phyloP scores from a whole-genome alignment of 64 coral and sea anemone species.

The Orbicella faveolata region DNA sequence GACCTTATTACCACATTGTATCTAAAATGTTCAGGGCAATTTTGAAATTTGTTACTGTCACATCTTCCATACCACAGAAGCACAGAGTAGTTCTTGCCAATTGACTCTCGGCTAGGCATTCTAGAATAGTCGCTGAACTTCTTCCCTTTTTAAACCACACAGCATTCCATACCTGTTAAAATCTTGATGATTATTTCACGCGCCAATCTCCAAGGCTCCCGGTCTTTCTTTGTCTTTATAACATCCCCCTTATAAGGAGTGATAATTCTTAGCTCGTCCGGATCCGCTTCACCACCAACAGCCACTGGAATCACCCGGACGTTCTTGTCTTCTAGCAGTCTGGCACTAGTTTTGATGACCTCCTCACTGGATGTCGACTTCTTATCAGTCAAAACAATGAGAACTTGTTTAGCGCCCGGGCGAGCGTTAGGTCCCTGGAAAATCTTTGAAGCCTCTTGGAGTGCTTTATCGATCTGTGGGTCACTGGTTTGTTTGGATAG shows the following conservation, averaged over 20 bases:
- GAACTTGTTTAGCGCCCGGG: slow-evolving; percentile 64
- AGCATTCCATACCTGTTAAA: slow-evolving; percentile 29
- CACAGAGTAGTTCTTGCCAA: too few relatives aligned
- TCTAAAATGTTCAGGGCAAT: too few relatives aligned
- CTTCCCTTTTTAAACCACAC: background rate
- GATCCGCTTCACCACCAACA: slow-evolving; percentile 64
- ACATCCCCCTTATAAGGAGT: slow-evolving; percentile 58
- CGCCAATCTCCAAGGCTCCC: slow-evolving; percentile 60
- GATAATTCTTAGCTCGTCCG: slow-evolving; percentile 43
- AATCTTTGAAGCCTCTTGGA: slow-evolving; percentile 60
- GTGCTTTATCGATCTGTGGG: slow-evolving; percentile 61
- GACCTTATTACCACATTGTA: too few relatives aligned
- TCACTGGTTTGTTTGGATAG: slow-evolving; percentile 49
- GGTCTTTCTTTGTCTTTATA: slow-evolving; percentile 36
- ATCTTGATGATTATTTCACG: slow-evolving; percentile 61
- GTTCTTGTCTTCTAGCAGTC: slow-evolving; percentile 56
- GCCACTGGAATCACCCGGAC: slow-evolving; percentile 64
- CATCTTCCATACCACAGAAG: too few relatives aligned
- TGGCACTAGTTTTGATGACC: slow-evolving; percentile 22
- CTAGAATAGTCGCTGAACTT: background rate
- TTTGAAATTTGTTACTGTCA: too few relatives aligned
- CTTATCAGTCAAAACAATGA: slow-evolving; percentile 80
- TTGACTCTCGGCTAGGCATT: too few relatives aligned
- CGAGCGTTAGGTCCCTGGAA: slow-evolving; percentile 52
- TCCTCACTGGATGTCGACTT: slow-evolving; percentile 47